These are phyloP conservation scores for Globia sparganii DNA, from an alignment of 2,888 invertebrate genomes.

Conservation along the genomic window DNA sequence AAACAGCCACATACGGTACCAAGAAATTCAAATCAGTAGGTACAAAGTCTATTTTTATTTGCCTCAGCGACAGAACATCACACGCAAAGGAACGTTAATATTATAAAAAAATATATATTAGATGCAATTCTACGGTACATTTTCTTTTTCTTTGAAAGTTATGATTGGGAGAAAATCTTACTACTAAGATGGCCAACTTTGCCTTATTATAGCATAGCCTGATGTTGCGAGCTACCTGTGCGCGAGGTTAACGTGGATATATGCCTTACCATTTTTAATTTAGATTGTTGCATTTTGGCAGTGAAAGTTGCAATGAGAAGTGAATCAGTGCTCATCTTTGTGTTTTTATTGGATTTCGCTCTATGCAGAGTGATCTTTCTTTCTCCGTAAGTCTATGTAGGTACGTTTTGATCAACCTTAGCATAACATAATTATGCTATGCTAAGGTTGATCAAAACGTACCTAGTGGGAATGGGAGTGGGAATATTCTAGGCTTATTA, in stretches of 20 bases:
- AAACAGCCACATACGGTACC: not conserved
- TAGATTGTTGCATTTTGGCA: not conserved
- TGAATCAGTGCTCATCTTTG: not conserved
- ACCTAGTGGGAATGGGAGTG: no score
- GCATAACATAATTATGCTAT: no score
- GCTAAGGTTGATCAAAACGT: no score
- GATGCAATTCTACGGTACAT: constrained; percentile 76
- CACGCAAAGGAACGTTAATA: constrained; percentile 29
- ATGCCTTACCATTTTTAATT: not conserved
- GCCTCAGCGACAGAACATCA: constrained; percentile 4
- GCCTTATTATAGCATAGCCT: constrained; percentile 81
- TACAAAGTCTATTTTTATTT: constrained; percentile 15
- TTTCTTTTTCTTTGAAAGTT: constrained; percentile 84
- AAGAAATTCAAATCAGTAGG: not conserved
- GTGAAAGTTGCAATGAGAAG: not conserved
- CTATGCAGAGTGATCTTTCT: no score
- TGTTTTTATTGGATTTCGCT: not conserved
- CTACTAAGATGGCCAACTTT: constrained; percentile 84
- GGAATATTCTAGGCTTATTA: no score
- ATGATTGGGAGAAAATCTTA: constrained; percentile 86
- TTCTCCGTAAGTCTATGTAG: no score
- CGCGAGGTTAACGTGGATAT: constrained; percentile 67
- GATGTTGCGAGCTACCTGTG: constrained; percentile 73
- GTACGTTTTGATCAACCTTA: no score
- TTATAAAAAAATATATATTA: constrained; percentile 70